Base-by-base conservation (phyloP, 1,140 invertebrate genomes). In the Drosophila tristis region DNA sequence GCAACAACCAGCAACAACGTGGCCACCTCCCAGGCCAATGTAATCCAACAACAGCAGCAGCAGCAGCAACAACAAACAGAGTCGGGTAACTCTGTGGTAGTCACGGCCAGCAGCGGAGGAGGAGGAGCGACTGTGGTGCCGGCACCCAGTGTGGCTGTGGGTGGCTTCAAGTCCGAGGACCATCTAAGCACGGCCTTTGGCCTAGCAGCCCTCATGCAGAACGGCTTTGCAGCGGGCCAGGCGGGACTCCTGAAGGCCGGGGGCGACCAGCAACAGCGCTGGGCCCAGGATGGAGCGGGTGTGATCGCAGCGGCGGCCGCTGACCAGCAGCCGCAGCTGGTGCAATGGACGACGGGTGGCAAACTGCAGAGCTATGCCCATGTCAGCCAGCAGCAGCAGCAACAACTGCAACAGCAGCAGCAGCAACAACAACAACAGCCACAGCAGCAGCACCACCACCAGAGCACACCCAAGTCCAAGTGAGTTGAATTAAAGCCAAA, bases 131-230 rank as follows among this genome's bases (percentile, higher is more conserved):
- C 79, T 47, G 86, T 90, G 70, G 86, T 90, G 74, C 80, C 85
- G 62, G 76, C 85, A 44, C 60, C 85, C 66, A 84, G 65, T 49
- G 70, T 73, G 42, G 80, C 85, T 43, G 77, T 80, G 0, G 85
- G 85, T 49, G 78, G 71, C 49, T 93, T 95, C 68, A 95, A 95
- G 64, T 94, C 94, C 56, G 94, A 95, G 90, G 94, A 95, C 81
- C 94, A 95, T 91, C 92, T 95, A 67, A 93, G 93, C 31, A 94
- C 94, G 13, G 95, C 95, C 25, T 95, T 95, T 92, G 95, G 95
- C 0, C 92, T 95, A 51, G 95, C 95, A 2, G 95, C 95, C 16
- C 92, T 95, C 62, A 95, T 96, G 95, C 95, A 95, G 91, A 95
- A 95, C 91, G 95, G 95, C 4, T 95, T 95, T 90, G 94, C 94